Evolutionary conservation across 2,113 vertebrate genomes (phyloP).

Genomic region (Spizaetus ornatus): DNA sequence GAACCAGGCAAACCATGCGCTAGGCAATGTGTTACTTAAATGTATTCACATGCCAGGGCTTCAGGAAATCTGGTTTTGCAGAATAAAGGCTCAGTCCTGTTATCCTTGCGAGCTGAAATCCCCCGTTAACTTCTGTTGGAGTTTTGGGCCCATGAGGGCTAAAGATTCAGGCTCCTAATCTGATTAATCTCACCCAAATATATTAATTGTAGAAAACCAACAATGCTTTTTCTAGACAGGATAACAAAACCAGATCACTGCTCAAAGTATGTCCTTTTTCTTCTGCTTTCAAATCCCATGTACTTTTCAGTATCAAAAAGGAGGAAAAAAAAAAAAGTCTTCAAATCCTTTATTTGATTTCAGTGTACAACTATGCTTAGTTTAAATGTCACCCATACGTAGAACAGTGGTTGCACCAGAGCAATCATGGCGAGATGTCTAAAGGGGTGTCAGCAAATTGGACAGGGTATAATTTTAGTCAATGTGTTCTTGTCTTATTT

Average conservation of each 20-base stretch:
- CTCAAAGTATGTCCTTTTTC: not conserved
- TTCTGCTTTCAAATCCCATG: not conserved
- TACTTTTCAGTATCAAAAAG: not conserved
- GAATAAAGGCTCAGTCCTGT: not conserved
- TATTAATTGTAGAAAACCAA: not conserved
- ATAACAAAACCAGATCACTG: not conserved
- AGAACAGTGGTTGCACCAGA: constrained; percentile 43
- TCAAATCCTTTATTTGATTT: constrained; percentile 19
- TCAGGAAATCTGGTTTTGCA: not conserved
- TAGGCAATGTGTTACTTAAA: not conserved
- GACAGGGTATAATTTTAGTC: constrained; percentile 79
- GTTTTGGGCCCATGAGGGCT: not conserved
- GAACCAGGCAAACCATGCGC: not conserved
- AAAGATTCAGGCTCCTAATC: not conserved
- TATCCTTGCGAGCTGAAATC: not conserved
- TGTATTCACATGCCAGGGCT: not conserved
- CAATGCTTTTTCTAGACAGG: not conserved
- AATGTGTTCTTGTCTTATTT: constrained; percentile 76
- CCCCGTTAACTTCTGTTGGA: not conserved
- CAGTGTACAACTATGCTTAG: not conserved
- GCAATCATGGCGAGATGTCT: constrained; percentile 62
- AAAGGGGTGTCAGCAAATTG: constrained; percentile 69
- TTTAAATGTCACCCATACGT: constrained; percentile 58
- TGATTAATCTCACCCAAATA: constrained; percentile 8
- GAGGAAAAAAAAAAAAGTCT: not conserved